phyloP scores from a whole-genome alignment of 1,140 invertebrate genomes.

The Drosophila serrata region DNA sequence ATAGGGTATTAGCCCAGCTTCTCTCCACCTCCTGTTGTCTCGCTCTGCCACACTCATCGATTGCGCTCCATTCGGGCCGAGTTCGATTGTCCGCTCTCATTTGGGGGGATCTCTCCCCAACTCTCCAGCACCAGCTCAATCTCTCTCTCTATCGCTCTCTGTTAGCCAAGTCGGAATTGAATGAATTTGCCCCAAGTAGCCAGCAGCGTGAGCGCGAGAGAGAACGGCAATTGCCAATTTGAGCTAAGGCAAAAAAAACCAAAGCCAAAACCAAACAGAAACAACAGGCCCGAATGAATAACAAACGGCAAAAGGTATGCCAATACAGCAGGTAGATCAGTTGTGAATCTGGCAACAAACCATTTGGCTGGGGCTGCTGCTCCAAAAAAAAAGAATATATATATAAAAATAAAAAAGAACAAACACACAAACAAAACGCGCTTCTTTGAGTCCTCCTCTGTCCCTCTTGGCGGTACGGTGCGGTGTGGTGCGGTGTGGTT shows the following conservation, averaged over 20 bases:
- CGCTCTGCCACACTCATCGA: constrained; percentile 20
- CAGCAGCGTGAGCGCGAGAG: constrained; percentile 42
- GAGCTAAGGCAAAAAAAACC: constrained; percentile 40
- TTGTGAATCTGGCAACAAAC: constrained; percentile 83
- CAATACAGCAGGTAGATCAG: constrained; percentile 79
- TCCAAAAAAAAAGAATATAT: constrained; percentile 24
- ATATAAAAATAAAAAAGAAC: constrained; percentile 22
- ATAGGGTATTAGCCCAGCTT: constrained; percentile 10
- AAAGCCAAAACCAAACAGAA: constrained; percentile 37
- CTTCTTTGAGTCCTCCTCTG: constrained; percentile 27
- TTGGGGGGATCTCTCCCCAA: constrained; percentile 5
- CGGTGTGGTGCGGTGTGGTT: constrained; percentile 22
- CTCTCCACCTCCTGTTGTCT: constrained; percentile 2
- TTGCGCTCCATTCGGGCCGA: constrained; percentile 23
- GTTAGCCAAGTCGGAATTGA: constrained; percentile 35
- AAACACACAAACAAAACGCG: constrained; percentile 30
- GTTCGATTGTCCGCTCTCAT: constrained; percentile 25
- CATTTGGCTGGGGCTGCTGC: constrained; percentile 72
- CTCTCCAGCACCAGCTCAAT: background rate
- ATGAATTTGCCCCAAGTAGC: constrained; percentile 63
- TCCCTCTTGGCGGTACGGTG: constrained; percentile 1
- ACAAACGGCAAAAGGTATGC: constrained; percentile 55
- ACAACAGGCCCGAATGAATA: constrained; percentile 39
- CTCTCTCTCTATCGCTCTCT: constrained; percentile 18
- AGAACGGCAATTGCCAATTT: constrained; percentile 63